Evolutionary conservation across 2,113 vertebrate genomes (phyloP).

Genomic region (Laterallus jamaicensis): DNA sequence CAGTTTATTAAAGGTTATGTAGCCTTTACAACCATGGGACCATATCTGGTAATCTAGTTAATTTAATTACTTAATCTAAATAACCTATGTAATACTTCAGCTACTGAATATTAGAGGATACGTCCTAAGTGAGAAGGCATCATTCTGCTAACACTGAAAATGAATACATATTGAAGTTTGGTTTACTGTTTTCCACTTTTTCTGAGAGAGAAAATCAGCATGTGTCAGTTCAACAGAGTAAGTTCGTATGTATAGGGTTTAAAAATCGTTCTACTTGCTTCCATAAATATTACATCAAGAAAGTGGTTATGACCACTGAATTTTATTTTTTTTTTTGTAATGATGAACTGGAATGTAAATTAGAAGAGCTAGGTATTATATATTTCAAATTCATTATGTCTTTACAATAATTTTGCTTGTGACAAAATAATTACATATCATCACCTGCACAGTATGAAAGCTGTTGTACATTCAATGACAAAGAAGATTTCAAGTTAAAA

Average conservation of each 20-base stretch:
- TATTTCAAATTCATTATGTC: background rate
- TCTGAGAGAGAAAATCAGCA: background rate
- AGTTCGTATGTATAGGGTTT: background rate
- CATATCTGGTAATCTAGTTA: background rate
- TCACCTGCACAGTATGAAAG: background rate
- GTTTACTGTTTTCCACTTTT: background rate
- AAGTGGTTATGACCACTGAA: background rate
- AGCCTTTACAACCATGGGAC: too few species aligned
- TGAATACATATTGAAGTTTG: background rate
- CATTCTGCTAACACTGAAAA: background rate
- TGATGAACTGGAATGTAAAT: background rate
- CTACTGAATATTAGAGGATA: background rate
- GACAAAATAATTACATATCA: background rate
- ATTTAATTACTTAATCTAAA: background rate
- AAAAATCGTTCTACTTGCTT: background rate
- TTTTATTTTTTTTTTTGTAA: background rate
- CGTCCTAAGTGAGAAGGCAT: background rate
- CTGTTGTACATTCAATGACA: background rate
- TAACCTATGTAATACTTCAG: background rate
- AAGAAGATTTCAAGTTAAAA: background rate
- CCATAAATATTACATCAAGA: background rate
- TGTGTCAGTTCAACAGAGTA: background rate
- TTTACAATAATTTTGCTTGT: background rate
- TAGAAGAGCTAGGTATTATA: background rate
- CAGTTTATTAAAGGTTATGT: background rate